Percentiles rank a stretch among this genome's conserved stretches.
Evolutionary conservation across 1,140 invertebrate species (phyloP).

Genomic region (Paraescarpia echinospica): DNA sequence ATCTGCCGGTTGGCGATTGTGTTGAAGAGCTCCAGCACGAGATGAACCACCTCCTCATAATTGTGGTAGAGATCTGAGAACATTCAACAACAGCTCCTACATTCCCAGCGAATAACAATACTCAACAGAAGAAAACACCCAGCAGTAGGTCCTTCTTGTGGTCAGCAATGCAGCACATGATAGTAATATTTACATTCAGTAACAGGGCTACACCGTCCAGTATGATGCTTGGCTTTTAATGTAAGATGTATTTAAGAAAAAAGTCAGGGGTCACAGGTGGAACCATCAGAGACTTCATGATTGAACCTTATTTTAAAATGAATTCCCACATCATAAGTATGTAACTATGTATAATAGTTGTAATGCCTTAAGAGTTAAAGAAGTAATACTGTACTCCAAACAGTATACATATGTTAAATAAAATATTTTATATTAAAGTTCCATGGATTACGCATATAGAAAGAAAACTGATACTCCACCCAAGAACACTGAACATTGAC

Average conservation of each 20-base stretch:
- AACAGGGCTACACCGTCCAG: neutral
- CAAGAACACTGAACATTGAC: neutral
- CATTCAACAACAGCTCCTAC: constrained; percentile 21
- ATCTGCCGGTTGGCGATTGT: constrained; percentile 72
- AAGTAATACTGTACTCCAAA: too few relatives aligned
- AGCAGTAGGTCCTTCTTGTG: neutral
- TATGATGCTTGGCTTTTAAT: neutral
- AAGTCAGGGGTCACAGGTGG: too few relatives aligned
- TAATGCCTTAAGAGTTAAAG: too few relatives aligned
- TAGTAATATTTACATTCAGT: neutral
- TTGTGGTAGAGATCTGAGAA: constrained; percentile 72
- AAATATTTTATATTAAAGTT: neutral
- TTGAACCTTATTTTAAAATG: too few relatives aligned
- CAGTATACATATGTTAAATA: too few relatives aligned
- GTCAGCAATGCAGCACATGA: neutral
- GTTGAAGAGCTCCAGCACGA: constrained; percentile 75
- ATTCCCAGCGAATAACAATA: neutral
- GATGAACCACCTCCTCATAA: constrained; percentile 77
- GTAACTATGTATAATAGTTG: too few relatives aligned
- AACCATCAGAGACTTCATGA: too few relatives aligned
- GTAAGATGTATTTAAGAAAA: too few relatives aligned
- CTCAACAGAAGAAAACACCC: too few relatives aligned
- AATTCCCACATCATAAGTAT: too few relatives aligned
- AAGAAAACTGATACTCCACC: neutral
- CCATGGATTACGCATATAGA: too few relatives aligned